These are phyloP conservation scores for Alca torda DNA, from an alignment of 2,797 vertebrate genomes.

Conservation along the genomic window DNA sequence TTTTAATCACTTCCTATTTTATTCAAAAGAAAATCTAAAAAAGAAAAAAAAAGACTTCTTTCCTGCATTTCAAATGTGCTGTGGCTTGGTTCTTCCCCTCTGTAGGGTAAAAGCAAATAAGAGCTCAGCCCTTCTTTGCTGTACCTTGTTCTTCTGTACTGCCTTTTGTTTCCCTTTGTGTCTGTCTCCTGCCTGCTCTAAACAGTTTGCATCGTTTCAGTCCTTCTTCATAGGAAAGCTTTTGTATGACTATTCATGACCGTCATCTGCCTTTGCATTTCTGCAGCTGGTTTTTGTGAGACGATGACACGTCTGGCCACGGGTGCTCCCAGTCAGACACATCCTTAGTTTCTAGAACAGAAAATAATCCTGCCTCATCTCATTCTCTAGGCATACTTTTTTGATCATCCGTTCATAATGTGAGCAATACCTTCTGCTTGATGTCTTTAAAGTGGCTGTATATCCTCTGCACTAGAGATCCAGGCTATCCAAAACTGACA, in stretches of 20 bases:
- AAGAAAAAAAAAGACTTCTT: background rate
- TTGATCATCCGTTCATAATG: background rate
- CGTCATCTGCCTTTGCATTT: background rate
- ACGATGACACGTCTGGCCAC: background rate
- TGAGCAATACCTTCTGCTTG: background rate
- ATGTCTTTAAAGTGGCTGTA: background rate
- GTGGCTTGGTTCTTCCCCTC: background rate
- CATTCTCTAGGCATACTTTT: background rate
- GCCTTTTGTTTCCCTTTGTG: background rate
- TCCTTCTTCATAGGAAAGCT: background rate
- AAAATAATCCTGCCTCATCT: background rate
- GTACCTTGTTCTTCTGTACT: background rate
- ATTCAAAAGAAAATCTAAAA: background rate
- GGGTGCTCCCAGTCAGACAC: background rate
- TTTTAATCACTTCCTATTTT: slow-evolving; percentile 32
- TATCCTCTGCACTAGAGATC: background rate
- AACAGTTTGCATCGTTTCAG: slow-evolving; percentile 12
- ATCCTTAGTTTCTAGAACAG: background rate
- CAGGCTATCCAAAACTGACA: background rate
- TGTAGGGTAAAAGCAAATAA: background rate
- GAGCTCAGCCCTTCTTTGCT: background rate
- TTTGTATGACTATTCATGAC: background rate
- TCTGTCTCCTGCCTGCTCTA: background rate
- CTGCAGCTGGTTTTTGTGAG: background rate
- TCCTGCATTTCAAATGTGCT: background rate